Percentiles rank a stretch among this genome's conserved stretches.
These are phyloP conservation scores for Atrichornis clamosus DNA, from an alignment of 2,113 vertebrate genomes.

Conservation along the genomic window DNA sequence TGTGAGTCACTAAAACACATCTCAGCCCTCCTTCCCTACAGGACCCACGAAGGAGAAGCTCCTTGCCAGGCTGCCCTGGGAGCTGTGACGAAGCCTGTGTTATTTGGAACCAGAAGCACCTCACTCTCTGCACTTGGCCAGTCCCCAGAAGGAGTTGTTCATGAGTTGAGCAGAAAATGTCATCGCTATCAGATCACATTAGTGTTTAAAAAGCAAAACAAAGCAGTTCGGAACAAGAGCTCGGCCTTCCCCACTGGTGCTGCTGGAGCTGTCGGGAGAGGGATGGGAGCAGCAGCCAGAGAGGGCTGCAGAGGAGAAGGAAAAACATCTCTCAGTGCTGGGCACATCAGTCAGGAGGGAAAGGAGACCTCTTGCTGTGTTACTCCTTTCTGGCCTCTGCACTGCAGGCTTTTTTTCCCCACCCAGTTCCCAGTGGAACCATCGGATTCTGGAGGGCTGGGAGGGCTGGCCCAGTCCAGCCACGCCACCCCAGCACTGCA, in stretches of 20 bases:
- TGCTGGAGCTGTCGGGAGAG: background rate
- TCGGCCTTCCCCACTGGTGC: background rate
- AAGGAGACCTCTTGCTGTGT: background rate
- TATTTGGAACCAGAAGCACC: background rate
- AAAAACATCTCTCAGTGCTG: background rate
- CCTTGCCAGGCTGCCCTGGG: background rate
- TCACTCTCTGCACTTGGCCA: background rate
- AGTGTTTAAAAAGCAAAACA: background rate
- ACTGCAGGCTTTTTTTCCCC: too few species aligned
- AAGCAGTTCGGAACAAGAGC: background rate
- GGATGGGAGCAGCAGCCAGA: accelerated
- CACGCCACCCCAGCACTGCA: background rate
- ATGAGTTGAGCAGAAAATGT: background rate
- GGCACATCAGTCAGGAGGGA: accelerated
- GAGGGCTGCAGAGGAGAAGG: background rate
- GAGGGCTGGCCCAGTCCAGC: background rate
- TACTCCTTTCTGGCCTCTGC: background rate
- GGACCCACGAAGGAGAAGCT: background rate
- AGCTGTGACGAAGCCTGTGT: background rate
- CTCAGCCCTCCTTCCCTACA: background rate
- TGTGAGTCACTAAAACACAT: background rate
- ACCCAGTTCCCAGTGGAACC: background rate
- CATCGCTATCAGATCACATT: background rate
- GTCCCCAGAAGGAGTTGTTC: background rate
- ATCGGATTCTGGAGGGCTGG: accelerated